Evolutionary conservation across 2,113 vertebrate species (phyloP), one percentile per base, ranked within the genome.

Genomic region (Myiagra hebetior): DNA sequence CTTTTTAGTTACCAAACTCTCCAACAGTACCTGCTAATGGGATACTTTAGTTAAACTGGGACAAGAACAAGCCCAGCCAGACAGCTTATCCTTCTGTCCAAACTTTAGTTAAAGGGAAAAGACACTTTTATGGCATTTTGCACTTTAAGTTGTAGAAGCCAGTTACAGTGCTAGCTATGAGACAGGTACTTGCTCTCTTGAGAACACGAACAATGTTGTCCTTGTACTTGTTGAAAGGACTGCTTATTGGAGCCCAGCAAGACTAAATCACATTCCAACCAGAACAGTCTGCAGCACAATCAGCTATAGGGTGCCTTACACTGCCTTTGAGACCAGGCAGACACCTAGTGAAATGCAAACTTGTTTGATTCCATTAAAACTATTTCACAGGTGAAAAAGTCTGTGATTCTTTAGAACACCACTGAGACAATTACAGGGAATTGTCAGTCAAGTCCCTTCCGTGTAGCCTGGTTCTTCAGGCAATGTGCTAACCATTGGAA

Each of bases 51-150:
- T 77, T 96, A 84, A 97, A 93, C 14, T 92, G 76, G 84, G 89
- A 62, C 64, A 78, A 77, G 84, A 93, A 89, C 41, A 85, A 73
- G 42, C 44, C 47, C 80, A 93, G 44, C 33, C 76, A 95, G 59
- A 24, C n/a, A 78, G 39, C 14, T 55, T 70, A n/a, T 21, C 27
- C 13, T 91, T 70, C 77, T 84, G 35, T 52, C 89, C 64, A 85
- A 87, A 83, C 27, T 85, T 85, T 85, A 95, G 92, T 95, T 89
- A 94, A 84, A 75, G 47, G n/a, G 19, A 82, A 86, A 91, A 86
- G 30, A 44, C n/a, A 60, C 10, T 39, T 68, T 20, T 23, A 33
- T 22, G 41, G 46, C 42, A 90, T 81, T 87, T 57, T 53, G n/a
- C 27, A 75, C 65, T 80, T 92, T 17, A 39, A 63, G 80, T 60